Evolutionary conservation across 2,113 vertebrate species (phyloP), one percentile per base, ranked within the genome.

Genomic region (Pteropus alecto): DNA sequence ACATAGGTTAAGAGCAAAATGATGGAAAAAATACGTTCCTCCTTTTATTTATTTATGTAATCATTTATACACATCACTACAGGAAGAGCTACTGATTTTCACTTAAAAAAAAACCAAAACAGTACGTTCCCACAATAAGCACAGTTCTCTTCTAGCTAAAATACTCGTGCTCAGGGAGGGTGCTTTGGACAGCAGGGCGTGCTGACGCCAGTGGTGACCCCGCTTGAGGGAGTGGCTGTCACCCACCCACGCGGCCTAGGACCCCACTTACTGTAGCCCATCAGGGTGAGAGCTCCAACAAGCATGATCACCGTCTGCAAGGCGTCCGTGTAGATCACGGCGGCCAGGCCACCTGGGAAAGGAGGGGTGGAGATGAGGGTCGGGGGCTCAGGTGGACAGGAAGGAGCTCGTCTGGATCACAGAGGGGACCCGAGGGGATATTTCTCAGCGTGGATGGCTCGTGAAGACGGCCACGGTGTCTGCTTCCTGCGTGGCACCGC

Each of bases 241-340:
- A 3, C 4, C 70, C 63, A 21, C 78, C 83, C 74, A 21, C 65
- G 83, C 30, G 67, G 22, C 67, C 43, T 1, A 43, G 71, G 9
- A 4, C 43, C 65, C 83, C 97, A 99, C 99, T 99, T 98, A 99
- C 99, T 99, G 97, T 99, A 99, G 83, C 97, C 98, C 99, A 99
- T 99, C 93, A 99, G 99, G 41, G 95, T 99, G 60, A 99, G 68
- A 0, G 99, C 99, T 41, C 99, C 99, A 0, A 97, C 28, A 30
- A 99, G 98, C 99, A 99, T 99, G 98, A 99, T 99, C 51, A 98
- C 87, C 0, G 99, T 99, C 96, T 99, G 99, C 83, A 99, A 98
- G 0, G 99, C 99, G 1, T 99, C 99, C 0, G 99, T 99, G 98
- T 99, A 99, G 97, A 99, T 99, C 51, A 99, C 99, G 0, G 99